Evolutionary conservation across 2,888 invertebrate species (phyloP), one percentile per base, ranked within the genome.

Genomic region (Scaptomyza polygonia): DNA sequence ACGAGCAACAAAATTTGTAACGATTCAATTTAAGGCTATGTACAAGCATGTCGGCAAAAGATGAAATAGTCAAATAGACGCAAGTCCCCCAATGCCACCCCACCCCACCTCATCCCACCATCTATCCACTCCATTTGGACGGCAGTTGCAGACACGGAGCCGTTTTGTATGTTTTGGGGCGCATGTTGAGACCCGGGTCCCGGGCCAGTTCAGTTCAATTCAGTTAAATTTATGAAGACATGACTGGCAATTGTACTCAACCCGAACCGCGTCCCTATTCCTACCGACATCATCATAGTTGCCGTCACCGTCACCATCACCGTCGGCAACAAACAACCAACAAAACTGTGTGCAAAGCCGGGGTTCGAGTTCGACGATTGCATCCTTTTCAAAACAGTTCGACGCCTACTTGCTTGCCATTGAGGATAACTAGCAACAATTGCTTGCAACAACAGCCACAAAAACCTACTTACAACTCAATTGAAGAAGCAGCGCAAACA

Each of bases 1-100:
- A 88, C 89, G 89, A 88, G 89, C 81, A 88, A 88, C 88, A 89
- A 88, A 88, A 88, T 88, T 88, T 88, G 88, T 88, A 88, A 88
- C 88, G 88, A 88, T 88, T 88, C 88, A 88, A 88, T 88, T 88
- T 88, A 85, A 86, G 89, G 85, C 85, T 83, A 67, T 81, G 85
- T 83, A 84, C 80, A 83, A 89, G 77, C 72, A 42, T 21, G 83
- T 75, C 87, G 87, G 87, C 83, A 75, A 85, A 84, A 87, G 87
- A 87, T 86, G 83, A 87, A 87, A 86, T 81, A 81, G 86, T 76
- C 79, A 86, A 86, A 84, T 84, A 81, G 81, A 67, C 69, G 73
- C 78, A 67, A 68, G 71, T 54, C 8, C 18, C 67, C 62, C 68
- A 77, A 66, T 52, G 65, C 44, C 51, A 40, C 36, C 30, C 44